phyloP scores from a whole-genome alignment of 2,113 vertebrate species.

The Cepphus grylle region DNA sequence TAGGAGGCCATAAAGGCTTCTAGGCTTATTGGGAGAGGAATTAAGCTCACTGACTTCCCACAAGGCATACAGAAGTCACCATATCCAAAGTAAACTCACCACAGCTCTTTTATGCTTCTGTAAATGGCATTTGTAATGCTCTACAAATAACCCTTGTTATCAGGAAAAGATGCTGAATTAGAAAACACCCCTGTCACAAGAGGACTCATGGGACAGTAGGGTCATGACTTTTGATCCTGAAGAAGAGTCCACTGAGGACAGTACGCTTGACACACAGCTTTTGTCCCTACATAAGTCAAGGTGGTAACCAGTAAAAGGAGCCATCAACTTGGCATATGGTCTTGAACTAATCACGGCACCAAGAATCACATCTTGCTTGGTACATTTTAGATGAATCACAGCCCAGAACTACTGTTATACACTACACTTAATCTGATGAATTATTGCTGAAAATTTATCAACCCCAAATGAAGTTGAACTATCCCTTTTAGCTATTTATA shows the following conservation, averaged over 20 bases:
- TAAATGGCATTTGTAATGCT: fast-evolving
- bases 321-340: not conserved
- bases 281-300: not conserved
- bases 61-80: not conserved
- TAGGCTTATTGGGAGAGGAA: not conserved
- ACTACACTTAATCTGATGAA: not conserved
- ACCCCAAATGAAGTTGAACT: not conserved
- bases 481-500: not conserved
- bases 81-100: not conserved
- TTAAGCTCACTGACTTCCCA: not conserved
- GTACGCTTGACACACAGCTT: not conserved
- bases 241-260: not conserved
- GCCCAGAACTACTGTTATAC: not conserved
- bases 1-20: not conserved
- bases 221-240: not conserved
- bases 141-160: not conserved
- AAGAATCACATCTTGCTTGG: not conserved
- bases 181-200: not conserved
- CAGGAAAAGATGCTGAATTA: not conserved
- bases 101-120: not conserved
- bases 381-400: not conserved
- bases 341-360: not conserved
- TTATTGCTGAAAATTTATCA: not conserved
- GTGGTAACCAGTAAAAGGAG: not conserved
- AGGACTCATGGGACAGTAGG: not conserved